Evolutionary conservation across 2,113 vertebrate species (phyloP).

Genomic region (Thinocorus orbignyianus): DNA sequence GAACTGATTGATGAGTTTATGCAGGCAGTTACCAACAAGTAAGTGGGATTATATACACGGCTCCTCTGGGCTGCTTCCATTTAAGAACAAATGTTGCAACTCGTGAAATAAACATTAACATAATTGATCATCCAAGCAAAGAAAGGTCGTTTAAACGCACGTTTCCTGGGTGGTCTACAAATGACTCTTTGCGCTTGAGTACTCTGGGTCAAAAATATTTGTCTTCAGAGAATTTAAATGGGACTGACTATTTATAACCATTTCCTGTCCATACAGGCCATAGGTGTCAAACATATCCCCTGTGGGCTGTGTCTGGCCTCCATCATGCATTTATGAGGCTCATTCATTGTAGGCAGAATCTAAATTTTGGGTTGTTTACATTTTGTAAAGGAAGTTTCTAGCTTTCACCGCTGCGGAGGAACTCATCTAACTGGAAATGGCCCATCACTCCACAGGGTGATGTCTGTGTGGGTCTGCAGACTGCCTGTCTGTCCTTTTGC

Average conservation of each 20-base stretch:
- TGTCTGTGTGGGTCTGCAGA: not conserved
- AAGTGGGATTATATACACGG: slow-evolving; percentile 61
- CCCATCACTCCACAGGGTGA: not conserved
- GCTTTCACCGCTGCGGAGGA: not conserved
- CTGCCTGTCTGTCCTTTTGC: not conserved
- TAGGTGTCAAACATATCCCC: not conserved
- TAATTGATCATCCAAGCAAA: slow-evolving; percentile 7
- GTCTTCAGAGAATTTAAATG: slow-evolving; percentile 18
- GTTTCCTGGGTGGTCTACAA: slow-evolving; percentile 36
- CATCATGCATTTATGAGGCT: slow-evolving; percentile 24
- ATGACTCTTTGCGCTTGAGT: not conserved
- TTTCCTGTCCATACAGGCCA: slow-evolving; percentile 32
- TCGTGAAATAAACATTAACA: slow-evolving; percentile 26
- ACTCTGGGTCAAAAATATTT: not conserved
- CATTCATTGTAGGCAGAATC: not conserved
- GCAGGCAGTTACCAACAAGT: slow-evolving; percentile 95
- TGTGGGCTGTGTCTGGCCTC: slow-evolving; percentile 17
- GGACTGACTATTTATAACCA: slow-evolving; percentile 23
- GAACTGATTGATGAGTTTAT: slow-evolving; percentile 96
- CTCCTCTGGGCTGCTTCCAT: slow-evolving; percentile 28
- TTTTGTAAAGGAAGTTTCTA: not conserved
- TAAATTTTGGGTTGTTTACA: slow-evolving; percentile 1
- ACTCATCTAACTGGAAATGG: not conserved
- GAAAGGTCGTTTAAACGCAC: not conserved
- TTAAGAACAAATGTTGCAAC: slow-evolving; percentile 6